These are phyloP conservation scores for Strigamia maritima DNA, from an alignment of 2,888 invertebrate genomes.

Conservation along the genomic window DNA sequence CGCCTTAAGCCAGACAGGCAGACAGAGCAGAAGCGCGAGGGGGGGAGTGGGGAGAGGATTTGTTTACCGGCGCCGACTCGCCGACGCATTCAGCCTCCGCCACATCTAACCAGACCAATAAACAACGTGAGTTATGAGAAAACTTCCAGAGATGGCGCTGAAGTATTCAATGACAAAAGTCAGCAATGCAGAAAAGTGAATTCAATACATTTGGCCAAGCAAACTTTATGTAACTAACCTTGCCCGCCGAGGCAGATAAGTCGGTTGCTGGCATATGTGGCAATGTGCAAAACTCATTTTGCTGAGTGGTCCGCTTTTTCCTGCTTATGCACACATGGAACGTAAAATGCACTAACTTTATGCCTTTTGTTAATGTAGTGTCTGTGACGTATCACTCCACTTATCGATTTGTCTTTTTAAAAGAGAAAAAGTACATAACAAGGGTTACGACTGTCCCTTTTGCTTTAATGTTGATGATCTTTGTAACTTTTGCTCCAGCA, in stretches of 20 bases:
- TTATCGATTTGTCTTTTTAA: constrained; percentile 9
- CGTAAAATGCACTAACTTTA: constrained; percentile 24
- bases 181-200: constrained; percentile 28
- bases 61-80: constrained; percentile 34
- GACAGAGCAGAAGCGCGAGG: not conserved
- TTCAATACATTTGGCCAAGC: constrained; percentile 20
- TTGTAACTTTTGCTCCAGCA: not conserved
- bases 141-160: constrained; percentile 37
- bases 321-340: constrained; percentile 30
- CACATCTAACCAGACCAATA: constrained; percentile 12
- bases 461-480: constrained; percentile 28
- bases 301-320: constrained; percentile 11
- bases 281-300: constrained; percentile 30
- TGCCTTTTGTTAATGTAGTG: constrained; percentile 28
- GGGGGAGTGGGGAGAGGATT: not conserved
- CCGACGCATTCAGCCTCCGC: constrained; percentile 15
- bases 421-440: not conserved
- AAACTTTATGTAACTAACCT: constrained; percentile 17
- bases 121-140: constrained; percentile 35
- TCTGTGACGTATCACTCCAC: constrained; percentile 1
- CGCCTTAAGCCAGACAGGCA: not conserved
- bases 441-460: constrained; percentile 19
- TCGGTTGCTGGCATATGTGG: not conserved
- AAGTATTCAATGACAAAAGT: constrained; percentile 27
- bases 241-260: constrained; percentile 18